Conservation (phyloP, 2,113 vertebrate species). For the Acanthochromis polyacanthus region DNA sequence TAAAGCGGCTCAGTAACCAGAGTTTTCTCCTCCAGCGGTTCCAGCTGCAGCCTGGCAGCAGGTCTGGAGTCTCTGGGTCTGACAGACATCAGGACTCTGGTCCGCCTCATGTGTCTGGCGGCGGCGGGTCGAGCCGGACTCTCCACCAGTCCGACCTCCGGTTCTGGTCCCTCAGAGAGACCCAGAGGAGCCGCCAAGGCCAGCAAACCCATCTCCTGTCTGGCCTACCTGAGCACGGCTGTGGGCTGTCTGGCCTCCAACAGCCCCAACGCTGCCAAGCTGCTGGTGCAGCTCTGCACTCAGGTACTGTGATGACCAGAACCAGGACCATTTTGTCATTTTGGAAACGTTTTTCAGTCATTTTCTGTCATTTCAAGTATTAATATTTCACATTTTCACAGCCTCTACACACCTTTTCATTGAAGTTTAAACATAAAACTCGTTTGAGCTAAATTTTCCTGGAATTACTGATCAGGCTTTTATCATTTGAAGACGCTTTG, state of each 20-base stretch:
- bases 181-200: constrained; percentile 90
- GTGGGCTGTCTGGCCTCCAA: constrained; percentile 98
- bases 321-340: no score
- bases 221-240: constrained; percentile 97
- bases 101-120: constrained; percentile 96
- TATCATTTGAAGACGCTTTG: no score
- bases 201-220: constrained; percentile 96
- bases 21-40: constrained; percentile 86
- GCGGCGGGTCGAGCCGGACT: constrained; percentile 96
- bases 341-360: no score
- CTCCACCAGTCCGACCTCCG: constrained; percentile 86
- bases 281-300: constrained; percentile 96
- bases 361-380: no score
- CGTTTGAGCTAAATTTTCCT: no score
- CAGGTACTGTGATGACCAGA: constrained; percentile 83
- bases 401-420: no score
- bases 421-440: no score
- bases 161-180: constrained; percentile 83
- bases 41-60: constrained; percentile 97
- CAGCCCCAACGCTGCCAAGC: constrained; percentile 93
- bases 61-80: constrained; percentile 96
- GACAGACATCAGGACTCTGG: constrained; percentile 96
- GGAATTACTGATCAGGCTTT: no score
- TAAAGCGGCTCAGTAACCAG: no score
- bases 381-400: no score